These are phyloP conservation scores for Rapana venosa DNA, from an alignment of 2,888 invertebrate genomes.

Conservation along the genomic window DNA sequence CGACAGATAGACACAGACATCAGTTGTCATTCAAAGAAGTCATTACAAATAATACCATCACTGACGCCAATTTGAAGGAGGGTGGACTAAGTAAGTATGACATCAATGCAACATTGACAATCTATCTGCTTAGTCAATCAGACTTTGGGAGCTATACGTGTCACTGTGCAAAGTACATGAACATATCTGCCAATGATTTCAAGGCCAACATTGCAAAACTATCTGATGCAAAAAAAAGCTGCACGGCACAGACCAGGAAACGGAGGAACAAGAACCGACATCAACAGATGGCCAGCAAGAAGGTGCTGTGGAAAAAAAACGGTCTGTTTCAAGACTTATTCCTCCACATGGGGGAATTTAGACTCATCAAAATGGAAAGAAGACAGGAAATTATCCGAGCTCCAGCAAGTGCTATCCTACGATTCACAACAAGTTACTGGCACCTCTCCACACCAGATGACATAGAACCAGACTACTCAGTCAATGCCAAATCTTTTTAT, in stretches of 20 bases:
- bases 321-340: constrained; percentile 19
- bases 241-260: neutral
- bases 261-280: neutral
- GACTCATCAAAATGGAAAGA: neutral
- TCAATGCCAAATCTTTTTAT: neutral
- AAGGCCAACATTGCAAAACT: neutral
- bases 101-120: neutral
- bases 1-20: constrained; percentile 12
- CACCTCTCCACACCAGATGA: neutral
- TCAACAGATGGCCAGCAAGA: neutral
- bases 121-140: neutral
- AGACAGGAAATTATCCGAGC: constrained; percentile 25
- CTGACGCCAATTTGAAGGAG: neutral
- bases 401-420: neutral
- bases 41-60: neutral
- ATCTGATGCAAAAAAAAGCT: neutral
- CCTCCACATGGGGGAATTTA: neutral
- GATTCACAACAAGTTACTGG: constrained; percentile 11
- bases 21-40: neutral
- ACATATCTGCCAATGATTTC: neutral
- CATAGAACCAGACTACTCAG: constrained; percentile 2
- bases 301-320: neutral
- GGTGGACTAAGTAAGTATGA: neutral
- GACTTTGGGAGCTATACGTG: constrained; percentile 27
- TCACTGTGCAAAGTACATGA: neutral